Conservation (phyloP, 2,797 vertebrate genomes). For the Eremophila alpestris region DNA sequence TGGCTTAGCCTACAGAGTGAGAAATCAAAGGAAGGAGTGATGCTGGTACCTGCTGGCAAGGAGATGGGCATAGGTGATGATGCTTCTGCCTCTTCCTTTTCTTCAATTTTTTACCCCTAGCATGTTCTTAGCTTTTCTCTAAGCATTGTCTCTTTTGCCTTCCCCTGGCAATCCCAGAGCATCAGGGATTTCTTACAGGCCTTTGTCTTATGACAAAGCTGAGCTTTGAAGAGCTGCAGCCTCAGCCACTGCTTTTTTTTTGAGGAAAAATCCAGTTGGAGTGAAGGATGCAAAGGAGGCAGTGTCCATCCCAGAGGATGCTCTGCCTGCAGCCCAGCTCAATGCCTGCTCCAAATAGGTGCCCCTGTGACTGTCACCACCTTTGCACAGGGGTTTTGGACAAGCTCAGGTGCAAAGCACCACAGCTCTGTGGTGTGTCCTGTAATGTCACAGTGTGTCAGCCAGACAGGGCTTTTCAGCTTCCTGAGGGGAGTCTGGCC, state of each 20-base stretch:
- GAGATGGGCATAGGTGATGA: not conserved
- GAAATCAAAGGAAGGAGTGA: not conserved
- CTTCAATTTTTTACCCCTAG: not conserved
- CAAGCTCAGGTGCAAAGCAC: not conserved
- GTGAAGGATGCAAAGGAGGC: rapidly evolving
- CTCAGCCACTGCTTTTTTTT: not conserved
- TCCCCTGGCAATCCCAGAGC: not conserved
- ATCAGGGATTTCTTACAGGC: not conserved
- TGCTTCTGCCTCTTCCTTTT: not conserved
- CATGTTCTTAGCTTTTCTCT: not conserved
- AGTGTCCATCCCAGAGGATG: not conserved
- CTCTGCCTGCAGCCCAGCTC: not conserved
- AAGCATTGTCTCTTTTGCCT: not conserved
- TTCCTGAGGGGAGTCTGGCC: not conserved
- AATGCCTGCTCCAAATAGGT: rapidly evolving
- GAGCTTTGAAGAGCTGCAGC: not conserved
- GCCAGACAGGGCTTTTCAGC: not conserved
- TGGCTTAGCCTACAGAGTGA: not conserved
- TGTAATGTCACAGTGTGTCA: not conserved
- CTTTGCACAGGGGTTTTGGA: not conserved
- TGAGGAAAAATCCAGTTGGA: not conserved
- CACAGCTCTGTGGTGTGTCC: rapidly evolving
- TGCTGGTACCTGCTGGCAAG: not conserved
- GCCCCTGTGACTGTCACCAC: not conserved
- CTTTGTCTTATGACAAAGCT: not conserved